phyloP scores from a whole-genome alignment of 2,113 vertebrate genomes.

The Haplochromis vanheusdeni region DNA sequence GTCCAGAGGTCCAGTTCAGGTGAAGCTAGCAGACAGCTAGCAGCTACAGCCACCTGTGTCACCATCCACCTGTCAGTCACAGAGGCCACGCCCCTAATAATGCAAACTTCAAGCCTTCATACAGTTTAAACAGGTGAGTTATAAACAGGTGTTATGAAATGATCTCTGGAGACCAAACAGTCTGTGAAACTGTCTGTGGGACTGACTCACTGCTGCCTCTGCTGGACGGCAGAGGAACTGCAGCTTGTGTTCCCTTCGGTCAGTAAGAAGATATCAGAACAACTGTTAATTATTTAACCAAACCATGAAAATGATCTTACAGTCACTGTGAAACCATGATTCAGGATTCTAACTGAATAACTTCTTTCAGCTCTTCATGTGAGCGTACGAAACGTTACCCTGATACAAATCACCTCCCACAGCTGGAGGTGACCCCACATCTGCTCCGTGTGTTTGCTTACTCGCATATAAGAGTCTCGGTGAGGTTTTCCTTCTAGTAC shows the following conservation, averaged over 20 bases:
- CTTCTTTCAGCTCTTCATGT: neutral
- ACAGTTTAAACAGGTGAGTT: neutral
- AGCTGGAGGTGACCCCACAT: neutral
- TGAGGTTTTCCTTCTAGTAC: neutral
- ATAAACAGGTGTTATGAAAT: neutral
- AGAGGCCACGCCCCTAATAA: neutral
- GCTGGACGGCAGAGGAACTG: neutral
- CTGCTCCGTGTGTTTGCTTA: neutral
- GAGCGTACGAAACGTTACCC: neutral
- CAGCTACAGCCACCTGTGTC: neutral
- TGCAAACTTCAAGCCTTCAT: neutral
- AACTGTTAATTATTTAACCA: neutral
- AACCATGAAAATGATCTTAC: neutral
- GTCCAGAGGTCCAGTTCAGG: neutral
- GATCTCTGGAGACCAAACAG: neutral
- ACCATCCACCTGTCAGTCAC: neutral
- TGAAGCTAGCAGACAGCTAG: neutral
- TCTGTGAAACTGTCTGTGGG: neutral
- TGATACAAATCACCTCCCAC: neutral
- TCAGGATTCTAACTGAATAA: neutral
- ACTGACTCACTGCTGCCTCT: neutral
- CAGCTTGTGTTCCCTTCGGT: neutral
- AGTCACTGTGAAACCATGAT: neutral
- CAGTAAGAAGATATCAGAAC: neutral
- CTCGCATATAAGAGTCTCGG: fast-evolving